Conservation (phyloP, 2,113 vertebrate genomes). For the Apus apus region DNA sequence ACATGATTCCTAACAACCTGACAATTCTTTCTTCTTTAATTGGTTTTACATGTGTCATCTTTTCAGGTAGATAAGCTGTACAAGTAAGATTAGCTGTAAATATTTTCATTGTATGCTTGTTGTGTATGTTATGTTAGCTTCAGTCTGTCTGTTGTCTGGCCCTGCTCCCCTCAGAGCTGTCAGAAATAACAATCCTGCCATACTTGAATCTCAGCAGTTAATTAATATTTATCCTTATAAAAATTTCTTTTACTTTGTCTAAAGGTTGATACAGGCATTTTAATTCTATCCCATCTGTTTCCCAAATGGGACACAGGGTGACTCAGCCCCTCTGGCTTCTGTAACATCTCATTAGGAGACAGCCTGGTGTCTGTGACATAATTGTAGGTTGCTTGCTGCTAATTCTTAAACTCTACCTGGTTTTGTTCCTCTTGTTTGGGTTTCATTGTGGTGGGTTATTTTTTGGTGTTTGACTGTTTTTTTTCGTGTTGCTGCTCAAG, state of each 20-base stretch:
- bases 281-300: constrained; percentile 11
- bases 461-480: not conserved
- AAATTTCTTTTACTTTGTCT: constrained; percentile 14
- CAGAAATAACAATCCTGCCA: not conserved
- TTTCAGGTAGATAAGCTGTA: not conserved
- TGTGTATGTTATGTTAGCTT: not conserved
- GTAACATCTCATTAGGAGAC: not conserved
- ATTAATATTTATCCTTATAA: constrained; percentile 3
- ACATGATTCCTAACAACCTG: not conserved
- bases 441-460: not conserved
- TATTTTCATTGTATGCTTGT: not conserved
- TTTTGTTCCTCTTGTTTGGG: not conserved
- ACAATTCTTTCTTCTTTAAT: not conserved
- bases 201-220: not conserved
- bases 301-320: not conserved
- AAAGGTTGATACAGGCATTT: not conserved
- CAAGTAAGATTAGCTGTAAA: not conserved
- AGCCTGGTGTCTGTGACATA: not conserved
- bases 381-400: not conserved
- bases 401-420: not conserved
- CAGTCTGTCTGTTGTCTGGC: not conserved
- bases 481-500: not conserved
- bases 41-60: not conserved
- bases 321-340: constrained; percentile 6
- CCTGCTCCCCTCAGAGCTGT: not conserved